Percentiles rank a stretch among this genome's conserved stretches.
phyloP scores from a whole-genome alignment of 2,113 vertebrate species.

The Buteo buteo region DNA sequence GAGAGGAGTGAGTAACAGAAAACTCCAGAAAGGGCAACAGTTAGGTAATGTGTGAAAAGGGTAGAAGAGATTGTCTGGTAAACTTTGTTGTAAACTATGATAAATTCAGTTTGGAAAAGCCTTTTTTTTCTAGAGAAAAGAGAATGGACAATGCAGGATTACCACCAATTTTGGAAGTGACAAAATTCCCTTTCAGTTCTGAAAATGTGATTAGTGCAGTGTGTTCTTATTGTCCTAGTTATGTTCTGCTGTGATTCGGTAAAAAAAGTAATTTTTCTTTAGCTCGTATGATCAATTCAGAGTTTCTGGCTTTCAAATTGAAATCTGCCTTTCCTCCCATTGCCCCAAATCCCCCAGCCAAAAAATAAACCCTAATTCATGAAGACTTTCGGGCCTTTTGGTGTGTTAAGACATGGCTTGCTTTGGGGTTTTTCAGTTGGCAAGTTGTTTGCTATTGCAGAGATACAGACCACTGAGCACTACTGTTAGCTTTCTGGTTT shows the following conservation, averaged over 20 bases:
- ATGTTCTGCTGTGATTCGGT: not conserved
- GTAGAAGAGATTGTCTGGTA: not conserved
- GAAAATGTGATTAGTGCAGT: not conserved
- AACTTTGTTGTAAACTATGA: not conserved
- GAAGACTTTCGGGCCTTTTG: not conserved
- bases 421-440: not conserved
- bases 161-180: not conserved
- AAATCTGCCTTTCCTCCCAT: not conserved
- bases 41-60: not conserved
- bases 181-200: not conserved
- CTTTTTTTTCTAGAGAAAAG: not conserved
- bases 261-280: not conserved
- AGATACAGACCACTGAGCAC: not conserved
- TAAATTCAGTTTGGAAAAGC: not conserved
- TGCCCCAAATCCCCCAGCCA: not conserved
- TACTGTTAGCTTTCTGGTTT: not conserved
- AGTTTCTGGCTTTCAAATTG: not conserved
- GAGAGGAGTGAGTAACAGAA: not conserved
- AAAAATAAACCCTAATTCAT: not conserved
- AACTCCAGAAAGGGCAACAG: not conserved
- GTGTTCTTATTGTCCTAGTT: not conserved
- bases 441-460: not conserved
- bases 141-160: not conserved
- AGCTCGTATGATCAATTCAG: not conserved
- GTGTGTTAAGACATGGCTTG: not conserved